Base-by-base conservation (phyloP, 2,888 invertebrate species). In the Agrotis puta region DNA sequence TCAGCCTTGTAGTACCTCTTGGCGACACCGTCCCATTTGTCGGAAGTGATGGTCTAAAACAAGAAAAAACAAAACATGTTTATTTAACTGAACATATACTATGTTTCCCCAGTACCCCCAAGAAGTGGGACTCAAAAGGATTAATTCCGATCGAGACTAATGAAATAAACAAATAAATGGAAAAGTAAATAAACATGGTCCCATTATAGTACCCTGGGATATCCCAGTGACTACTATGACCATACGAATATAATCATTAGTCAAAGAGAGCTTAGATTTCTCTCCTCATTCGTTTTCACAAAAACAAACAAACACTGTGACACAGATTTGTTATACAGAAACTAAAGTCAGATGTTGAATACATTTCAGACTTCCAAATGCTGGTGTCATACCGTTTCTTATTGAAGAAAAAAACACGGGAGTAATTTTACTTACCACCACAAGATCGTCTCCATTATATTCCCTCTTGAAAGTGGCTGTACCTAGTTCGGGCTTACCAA, bases 401-500 rank as follows among this genome's bases (percentile, higher is more conserved):
- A 11, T 2, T 48, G 14, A n/a, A 11, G 2, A 9, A 4, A 33
- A n/a, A 20, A 13, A 4, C 20, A 56, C 4, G 7, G 13, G 33
- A 3, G 39, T 43, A 22, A 18, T n/a, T 45, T 13, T 27, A 70
- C 90, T 89, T 80, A 94, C 94, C 85, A 89, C 88, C 54, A 86
- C 80, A 0, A 93, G 84, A 24, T 89, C 88, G 48, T 91, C 86
- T 3, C 86, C 91, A 5, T 82, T 84, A 83, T 86, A 94, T 61
- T 90, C 92, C 70, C 89, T 90, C 78, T 88, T 90, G 83, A 89
- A 87, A 11, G 81, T 85, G 2, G 87, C 73, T 5, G 45, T n/a
- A 9, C 85, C 84, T 18, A 84, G 84, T 0, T 78, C 71, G 2
- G 22, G n/a, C n/a, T 47, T 83, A 39, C 87, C 81, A 6, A 33